Base-by-base conservation (phyloP, 2,797 vertebrate genomes). In the Aldrovandia affinis region DNA sequence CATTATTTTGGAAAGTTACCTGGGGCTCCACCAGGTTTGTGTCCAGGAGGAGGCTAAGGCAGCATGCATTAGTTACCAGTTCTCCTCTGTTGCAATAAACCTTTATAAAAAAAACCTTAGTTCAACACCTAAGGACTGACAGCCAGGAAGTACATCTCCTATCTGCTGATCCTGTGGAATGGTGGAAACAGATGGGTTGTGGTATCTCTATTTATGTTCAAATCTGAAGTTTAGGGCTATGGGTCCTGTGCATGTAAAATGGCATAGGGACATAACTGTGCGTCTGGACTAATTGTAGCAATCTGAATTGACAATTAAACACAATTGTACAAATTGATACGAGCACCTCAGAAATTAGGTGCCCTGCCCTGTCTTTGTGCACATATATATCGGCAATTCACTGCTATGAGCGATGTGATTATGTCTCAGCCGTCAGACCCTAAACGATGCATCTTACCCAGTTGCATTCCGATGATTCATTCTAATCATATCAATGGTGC, bases 401-500 rank as follows among this genome's bases (percentile, higher is more conserved):
- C 85, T 85, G 83, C 85, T 20, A 78, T 86, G 87, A 89, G 70
- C 68, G 83, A 88, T 89, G 85, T 81, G 84, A 81, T 55, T 55
- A 79, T 82, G 83, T 65, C 78, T 80, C 80, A 81, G 83, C 85
- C 73, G 70, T 59, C 57, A 82, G 81, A 47, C 81, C 39, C 83
- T 61, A 78, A 65, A 84, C 84, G 18, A 81, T 86, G 86, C 61
- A 75, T 87, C 87, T 85, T 85, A 65, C 81, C 52, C 55, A 3
- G 55, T 78, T 39, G 54, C 28, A 78, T 39, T 54, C 47, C 81
- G 85, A 90, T 89, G 87, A 91, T 88, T 88, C 88, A 88, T 90
- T 86, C 87, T 87, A 88, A 87, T 83, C 83, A 57, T 87, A 89
- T 89, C 89, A 91, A 82, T 85, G 87, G 86, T 87, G 86, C 85